Base-by-base conservation (phyloP, 2,113 vertebrate species). In the Sebastes schlegelii region DNA sequence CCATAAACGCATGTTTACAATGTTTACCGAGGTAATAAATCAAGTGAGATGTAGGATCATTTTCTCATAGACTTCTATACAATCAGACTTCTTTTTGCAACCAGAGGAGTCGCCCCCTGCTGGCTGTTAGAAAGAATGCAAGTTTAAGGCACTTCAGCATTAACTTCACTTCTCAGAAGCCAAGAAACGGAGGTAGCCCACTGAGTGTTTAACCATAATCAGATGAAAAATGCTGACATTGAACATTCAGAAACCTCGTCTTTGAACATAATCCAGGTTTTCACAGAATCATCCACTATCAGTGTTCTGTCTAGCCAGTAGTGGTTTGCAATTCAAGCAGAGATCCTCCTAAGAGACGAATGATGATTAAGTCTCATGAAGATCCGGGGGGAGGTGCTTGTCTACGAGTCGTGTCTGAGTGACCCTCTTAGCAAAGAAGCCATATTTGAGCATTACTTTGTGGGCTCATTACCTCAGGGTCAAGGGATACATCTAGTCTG, bases 331-430 rank as follows among this genome's bases (percentile, higher is more conserved):
- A 8, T 23, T 51, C 23, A 42, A 42, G 49, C 57, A 0, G 42
- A 70, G 23, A 48, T 55, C 16, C 1, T n/a, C 21, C 42, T 7
- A 42, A 64, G 55, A 77, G 80, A 82, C 10, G n/a, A 46, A 16
- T 55, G 65, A 70, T 63, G 49, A 70, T 67, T 14, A 68, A 68
- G 72, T 75, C 55, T 75, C n/a, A 57, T 23, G 13, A 11, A 21
- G 58, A 55, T 51, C 58, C 26, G 6, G 17, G 58, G 65, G 14
- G 54, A 57, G 55, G 5, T 13, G 48, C 43, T 49, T 42, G 16
- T 17, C 60, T 19, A 2, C 1, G 4, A 45, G 71, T 54, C 6
- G 4, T 64, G 61, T 42, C 55, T 68, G 21, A 4, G 2, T 34
- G 57, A 58, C 55, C 55, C 49, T 70, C n/a, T 16, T 57, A 26